These are phyloP conservation scores for Cybosia mesomella DNA, from an alignment of 2,888 invertebrate species.

Conservation along the genomic window DNA sequence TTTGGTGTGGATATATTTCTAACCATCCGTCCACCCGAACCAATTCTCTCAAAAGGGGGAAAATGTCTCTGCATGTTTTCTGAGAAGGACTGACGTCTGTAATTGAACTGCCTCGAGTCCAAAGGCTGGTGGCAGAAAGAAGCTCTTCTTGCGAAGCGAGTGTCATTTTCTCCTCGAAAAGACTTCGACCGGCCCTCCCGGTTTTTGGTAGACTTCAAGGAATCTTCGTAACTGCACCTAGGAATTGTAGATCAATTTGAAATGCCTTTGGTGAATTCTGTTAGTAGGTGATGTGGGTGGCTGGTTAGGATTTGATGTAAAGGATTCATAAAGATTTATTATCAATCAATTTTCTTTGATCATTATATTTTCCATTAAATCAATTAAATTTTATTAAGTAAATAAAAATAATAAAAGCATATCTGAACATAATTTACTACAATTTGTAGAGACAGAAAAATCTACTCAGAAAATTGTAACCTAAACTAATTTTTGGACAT, in stretches of 20 bases:
- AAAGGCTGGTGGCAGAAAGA: constrained; percentile 77
- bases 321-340: not conserved
- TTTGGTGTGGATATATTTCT: constrained; percentile 78
- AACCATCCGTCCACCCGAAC: constrained; percentile 63
- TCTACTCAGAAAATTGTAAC: no score
- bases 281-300: constrained; percentile 24
- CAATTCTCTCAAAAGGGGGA: constrained; percentile 71
- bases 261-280: constrained; percentile 26
- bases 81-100: constrained; percentile 78
- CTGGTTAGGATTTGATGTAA: not conserved
- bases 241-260: constrained; percentile 43
- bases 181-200: constrained; percentile 65
- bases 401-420: no score
- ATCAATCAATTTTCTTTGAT: not conserved
- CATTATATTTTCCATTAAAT: no score
- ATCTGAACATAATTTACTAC: no score
- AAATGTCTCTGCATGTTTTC: constrained; percentile 79
- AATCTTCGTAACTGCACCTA: constrained; percentile 93
- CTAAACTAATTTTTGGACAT: no score
- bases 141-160: constrained; percentile 72
- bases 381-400: no score
- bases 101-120: constrained; percentile 68
- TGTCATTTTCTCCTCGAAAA: constrained; percentile 63
- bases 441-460: no score
- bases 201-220: constrained; percentile 89